Percentiles rank a stretch among this genome's conserved stretches.
Conservation (phyloP, 2,797 vertebrate genomes). For the Coregonus suidteri region DNA sequence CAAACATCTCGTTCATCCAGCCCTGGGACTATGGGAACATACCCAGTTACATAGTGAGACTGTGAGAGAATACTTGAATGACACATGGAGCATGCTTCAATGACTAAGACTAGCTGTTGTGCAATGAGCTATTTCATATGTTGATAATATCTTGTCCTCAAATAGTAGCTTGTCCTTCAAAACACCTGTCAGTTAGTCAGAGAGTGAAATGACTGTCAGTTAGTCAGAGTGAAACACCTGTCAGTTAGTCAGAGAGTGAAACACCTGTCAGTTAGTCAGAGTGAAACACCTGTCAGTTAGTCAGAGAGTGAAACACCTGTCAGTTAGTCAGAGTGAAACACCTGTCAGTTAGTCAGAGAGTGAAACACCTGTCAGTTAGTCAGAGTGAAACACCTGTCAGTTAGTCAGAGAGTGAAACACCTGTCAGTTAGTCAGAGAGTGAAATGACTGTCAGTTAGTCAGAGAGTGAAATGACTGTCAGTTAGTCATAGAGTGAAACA, state of each 20-base stretch:
- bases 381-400: no score
- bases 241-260: no score
- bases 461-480: not conserved
- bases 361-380: no score
- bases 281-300: no score
- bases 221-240: no score
- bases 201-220: not conserved
- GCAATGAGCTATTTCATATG: not conserved
- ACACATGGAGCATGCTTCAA: not conserved
- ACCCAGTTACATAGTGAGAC: not conserved
- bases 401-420: no score
- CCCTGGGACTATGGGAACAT: slow-evolving; percentile 70
- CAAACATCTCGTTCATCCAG: slow-evolving; percentile 86
- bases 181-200: not conserved
- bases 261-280: no score
- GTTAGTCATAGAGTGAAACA: no score
- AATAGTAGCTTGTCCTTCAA: not conserved
- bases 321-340: no score
- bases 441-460: not conserved
- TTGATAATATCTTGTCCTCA: not conserved
- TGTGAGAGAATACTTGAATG: not conserved
- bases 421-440: no score
- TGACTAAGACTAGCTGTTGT: not conserved
- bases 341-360: no score
- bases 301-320: no score